Base-by-base conservation (phyloP, 2,113 vertebrate species). In the Cyanoderma ruficeps region DNA sequence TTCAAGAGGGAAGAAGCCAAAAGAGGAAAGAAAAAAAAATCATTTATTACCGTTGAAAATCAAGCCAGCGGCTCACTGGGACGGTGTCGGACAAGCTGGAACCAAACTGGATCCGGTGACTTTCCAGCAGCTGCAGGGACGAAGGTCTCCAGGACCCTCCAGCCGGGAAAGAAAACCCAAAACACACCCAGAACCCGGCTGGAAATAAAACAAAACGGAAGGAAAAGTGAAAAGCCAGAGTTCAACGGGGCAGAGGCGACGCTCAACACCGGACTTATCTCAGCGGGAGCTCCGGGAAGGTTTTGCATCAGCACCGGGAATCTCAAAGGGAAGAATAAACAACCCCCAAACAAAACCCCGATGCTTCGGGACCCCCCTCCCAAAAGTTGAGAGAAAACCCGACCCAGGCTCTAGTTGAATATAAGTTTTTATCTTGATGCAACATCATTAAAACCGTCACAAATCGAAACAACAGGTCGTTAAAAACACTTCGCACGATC, bases 401-500 rank as follows among this genome's bases (percentile, higher is more conserved):
- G 89, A 95, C 59, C 77, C 86, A 96, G 44, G 80, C 67, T 95
- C 75, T 91, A 94, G 75, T 93, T 85, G 95, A 96, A 96, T 94
- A 95, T 82, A 90, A 94, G 94, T 93, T 93, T 95, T 94, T 94
- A 95, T 97, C 96, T 94, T 92, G 97, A 97, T 95, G 96, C 95
- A 96, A 96, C 94, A 96, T 93, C 83, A 75, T 94, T 96, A 96
- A 97, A 96, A 97, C 90, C 95, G 83, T 96, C 92, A 92, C 96
- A 96, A 97, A 96, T 94, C 68, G 90, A 95, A 97, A 97, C 94
- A 97, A 97, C 95, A 96, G 94, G 94, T 97, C 94, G 83, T 95
- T 97, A 93, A 97, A 97, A 97, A 96, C 87, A 90, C 96, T 90
- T 92, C 72, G 93, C 92, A 83, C 96, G 65, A 91, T 90, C 94